A percentile compares a stretch with the other conserved stretches of the same genome.
These are phyloP conservation scores for Psephotus haematonotus DNA, from an alignment of 2,113 vertebrate genomes.

Conservation along the genomic window DNA sequence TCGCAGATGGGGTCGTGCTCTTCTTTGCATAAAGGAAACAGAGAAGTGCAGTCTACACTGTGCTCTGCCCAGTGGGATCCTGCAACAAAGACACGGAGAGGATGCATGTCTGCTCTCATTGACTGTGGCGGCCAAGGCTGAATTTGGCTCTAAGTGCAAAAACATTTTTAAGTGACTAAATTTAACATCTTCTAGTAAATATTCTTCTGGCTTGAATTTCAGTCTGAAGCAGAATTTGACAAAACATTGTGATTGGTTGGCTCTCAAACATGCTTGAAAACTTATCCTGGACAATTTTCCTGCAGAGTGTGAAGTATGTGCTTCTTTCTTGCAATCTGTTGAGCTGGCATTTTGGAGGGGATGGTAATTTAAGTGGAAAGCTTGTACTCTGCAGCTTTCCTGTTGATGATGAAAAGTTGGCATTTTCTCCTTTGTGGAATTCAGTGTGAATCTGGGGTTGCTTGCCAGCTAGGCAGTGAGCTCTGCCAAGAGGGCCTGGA, in stretches of 20 bases:
- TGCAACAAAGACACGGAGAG: neutral
- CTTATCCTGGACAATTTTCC: constrained; percentile 40
- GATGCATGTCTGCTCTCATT: neutral
- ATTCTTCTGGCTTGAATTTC: constrained; percentile 52
- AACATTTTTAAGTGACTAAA: constrained; percentile 61
- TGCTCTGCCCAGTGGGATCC: constrained; percentile 1
- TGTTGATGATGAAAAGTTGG: constrained; percentile 63
- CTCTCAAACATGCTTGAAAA: constrained; percentile 49
- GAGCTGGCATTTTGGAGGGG: constrained; percentile 57
- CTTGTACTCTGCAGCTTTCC: constrained; percentile 53
- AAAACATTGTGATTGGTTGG: constrained; percentile 66
- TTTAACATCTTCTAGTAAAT: constrained; percentile 68
- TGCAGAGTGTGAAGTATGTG: constrained; percentile 54
- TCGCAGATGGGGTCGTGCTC: constrained; percentile 8
- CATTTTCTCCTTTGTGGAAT: constrained; percentile 59
- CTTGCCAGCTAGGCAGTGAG: constrained; percentile 26
- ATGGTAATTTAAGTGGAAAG: constrained; percentile 59
- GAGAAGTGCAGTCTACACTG: neutral
- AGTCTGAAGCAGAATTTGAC: constrained; percentile 49
- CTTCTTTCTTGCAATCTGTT: constrained; percentile 50
- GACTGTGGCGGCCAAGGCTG: neutral
- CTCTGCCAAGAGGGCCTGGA: constrained; percentile 38
- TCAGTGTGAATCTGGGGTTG: constrained; percentile 61
- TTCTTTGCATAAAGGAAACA: neutral
- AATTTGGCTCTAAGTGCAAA: constrained; percentile 44